Evolutionary conservation across 2,888 invertebrate genomes (phyloP).

Genomic region (Barypeithes pellucidus): DNA sequence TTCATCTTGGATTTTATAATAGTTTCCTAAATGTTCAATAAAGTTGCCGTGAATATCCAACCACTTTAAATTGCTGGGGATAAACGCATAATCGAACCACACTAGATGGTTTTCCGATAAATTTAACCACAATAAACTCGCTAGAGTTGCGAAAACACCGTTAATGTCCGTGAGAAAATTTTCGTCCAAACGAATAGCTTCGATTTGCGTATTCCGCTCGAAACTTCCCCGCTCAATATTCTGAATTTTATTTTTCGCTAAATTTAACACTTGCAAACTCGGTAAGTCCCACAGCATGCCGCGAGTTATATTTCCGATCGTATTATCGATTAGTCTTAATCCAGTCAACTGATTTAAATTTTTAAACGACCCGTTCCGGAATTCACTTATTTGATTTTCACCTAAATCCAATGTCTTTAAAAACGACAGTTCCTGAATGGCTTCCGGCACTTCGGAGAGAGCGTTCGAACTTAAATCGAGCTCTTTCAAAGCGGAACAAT

Average conservation of each 20-base stretch:
- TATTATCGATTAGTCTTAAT: conserved; percentile 90
- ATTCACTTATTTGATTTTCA: conserved; percentile 89
- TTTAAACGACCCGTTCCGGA: conserved; percentile 88
- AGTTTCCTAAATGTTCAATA: conserved; percentile 90
- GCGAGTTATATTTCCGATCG: conserved; percentile 86
- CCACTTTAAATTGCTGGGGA: conserved; percentile 92
- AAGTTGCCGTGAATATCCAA: conserved; percentile 93
- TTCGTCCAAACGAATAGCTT: conserved; percentile 90
- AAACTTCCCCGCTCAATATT: conserved; percentile 89
- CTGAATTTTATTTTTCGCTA: conserved; percentile 92
- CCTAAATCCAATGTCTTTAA: conserved; percentile 92
- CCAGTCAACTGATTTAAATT: conserved; percentile 91
- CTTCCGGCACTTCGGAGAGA: conserved; percentile 86
- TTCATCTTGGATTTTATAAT: conserved; percentile 88
- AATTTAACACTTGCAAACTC: conserved; percentile 87
- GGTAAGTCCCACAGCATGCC: conserved; percentile 92
- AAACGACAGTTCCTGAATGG: conserved; percentile 85
- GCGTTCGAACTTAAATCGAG: conserved; percentile 92
- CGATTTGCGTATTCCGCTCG: conserved; percentile 84
- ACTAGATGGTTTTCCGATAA: conserved; percentile 92
- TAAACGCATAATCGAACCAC: conserved; percentile 95
- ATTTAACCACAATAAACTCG: conserved; percentile 90
- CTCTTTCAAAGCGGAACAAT: conserved; percentile 91
- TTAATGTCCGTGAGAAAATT: conserved; percentile 92
- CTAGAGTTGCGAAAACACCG: conserved; percentile 89